Conservation (phyloP, 53 echinoderm and acorn worm species). For the Temnopleurus reevesii region DNA sequence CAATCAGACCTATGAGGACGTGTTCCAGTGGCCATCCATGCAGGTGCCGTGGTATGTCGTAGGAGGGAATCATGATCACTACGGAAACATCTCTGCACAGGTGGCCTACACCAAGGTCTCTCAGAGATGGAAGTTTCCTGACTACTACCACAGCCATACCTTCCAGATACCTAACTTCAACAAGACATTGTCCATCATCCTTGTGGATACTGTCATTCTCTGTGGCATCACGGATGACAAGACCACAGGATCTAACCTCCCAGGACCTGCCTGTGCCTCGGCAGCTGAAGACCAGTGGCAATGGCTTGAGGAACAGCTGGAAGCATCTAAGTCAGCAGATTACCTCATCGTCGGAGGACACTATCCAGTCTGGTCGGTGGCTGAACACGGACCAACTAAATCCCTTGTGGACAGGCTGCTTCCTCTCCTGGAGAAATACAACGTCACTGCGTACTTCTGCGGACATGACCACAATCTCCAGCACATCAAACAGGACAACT, state of each 20-base stretch:
- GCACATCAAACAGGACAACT: conserved; percentile 75
- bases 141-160: conserved; percentile 70
- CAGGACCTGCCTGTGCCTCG: conserved; percentile 67
- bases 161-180: conserved; percentile 72
- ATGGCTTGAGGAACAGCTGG: conserved; percentile 82
- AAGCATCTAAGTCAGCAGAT: conserved; percentile 62
- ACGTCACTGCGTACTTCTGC: conserved; percentile 84
- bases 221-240: conserved; percentile 74
- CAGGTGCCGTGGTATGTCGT: conserved; percentile 86
- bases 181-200: conserved; percentile 66
- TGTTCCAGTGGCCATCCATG: conserved; percentile 77
- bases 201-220: conserved; percentile 87
- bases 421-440: conserved; percentile 82
- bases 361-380: conserved; percentile 95
- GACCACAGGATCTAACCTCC: conserved; percentile 57
- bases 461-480: conserved; percentile 98
- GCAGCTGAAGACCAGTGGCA: conserved; percentile 81
- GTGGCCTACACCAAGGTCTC: conserved; percentile 85
- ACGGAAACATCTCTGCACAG: conserved; percentile 84
- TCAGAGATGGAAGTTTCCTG: conserved; percentile 86
- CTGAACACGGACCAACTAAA: conserved; percentile 89
- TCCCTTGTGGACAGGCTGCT: conserved; percentile 68
- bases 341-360: conserved; percentile 94
- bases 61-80: conserved; percentile 89
- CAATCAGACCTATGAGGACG: conserved; percentile 84